Conservation (phyloP, 2,888 invertebrate species). For the Ennomos fuscantarius region DNA sequence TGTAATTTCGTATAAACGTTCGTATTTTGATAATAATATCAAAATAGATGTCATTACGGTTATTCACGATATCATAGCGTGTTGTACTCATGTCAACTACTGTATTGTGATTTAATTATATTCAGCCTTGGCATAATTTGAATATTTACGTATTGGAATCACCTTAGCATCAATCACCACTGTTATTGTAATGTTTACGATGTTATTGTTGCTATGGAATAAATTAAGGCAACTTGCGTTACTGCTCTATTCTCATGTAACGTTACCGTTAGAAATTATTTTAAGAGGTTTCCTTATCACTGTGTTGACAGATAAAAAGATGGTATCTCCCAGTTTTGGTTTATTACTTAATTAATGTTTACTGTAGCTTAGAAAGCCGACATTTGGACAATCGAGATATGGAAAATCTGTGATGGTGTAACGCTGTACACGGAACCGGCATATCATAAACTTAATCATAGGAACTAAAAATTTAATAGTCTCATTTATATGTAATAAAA, state of each 20-base stretch:
- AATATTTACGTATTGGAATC: conserved; percentile 32
- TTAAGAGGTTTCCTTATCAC: conserved; percentile 49
- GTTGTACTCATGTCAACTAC: conserved; percentile 48
- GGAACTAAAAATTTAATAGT: conserved; percentile 76
- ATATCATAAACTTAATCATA: conserved; percentile 75
- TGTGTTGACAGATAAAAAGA: conserved; percentile 53
- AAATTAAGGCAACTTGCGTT: conserved; percentile 9
- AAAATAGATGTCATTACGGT: conserved; percentile 49
- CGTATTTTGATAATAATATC: too few relatives aligned
- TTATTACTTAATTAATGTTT: conserved; percentile 67
- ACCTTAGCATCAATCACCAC: conserved; percentile 28
- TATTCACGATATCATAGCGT: conserved; percentile 32
- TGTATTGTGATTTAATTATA: conserved; percentile 46
- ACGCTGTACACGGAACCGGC: conserved; percentile 56
- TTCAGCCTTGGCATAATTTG: conserved; percentile 46
- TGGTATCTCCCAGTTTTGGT: conserved; percentile 53
- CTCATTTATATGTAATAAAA: conserved; percentile 81
- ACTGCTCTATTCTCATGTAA: conserved; percentile 20
- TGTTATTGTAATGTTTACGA: conserved; percentile 24
- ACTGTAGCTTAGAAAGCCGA: conserved; percentile 49
- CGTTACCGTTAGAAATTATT: conserved; percentile 33
- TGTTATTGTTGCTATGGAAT: conserved; percentile 21
- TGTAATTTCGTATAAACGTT: conserved; percentile 56
- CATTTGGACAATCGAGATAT: conserved; percentile 53
- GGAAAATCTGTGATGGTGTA: conserved; percentile 55